phyloP scores from a whole-genome alignment of 2,113 vertebrate genomes.

The Carettochelys insculpta region DNA sequence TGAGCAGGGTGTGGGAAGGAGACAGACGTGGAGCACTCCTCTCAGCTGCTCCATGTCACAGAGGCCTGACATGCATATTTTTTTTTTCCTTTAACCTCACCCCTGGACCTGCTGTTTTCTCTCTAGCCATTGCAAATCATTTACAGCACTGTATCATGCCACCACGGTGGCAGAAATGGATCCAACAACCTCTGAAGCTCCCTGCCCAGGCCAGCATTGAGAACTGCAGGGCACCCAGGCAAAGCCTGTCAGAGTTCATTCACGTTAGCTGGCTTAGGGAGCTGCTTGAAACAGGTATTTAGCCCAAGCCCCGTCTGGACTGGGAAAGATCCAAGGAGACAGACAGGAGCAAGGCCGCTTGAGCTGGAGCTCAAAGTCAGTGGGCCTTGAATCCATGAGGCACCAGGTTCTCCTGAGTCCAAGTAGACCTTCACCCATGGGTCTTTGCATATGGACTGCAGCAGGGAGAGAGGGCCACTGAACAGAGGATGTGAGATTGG shows the following conservation, averaged over 20 bases:
- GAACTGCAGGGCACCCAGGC: background rate
- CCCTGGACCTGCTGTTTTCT: background rate
- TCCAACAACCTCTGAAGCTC: too few species aligned
- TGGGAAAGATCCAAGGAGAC: background rate
- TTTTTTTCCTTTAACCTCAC: background rate
- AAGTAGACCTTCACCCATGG: background rate
- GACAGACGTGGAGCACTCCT: background rate
- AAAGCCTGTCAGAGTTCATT: background rate
- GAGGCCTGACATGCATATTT: accelerated
- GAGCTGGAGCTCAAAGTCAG: background rate
- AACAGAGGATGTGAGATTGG: background rate
- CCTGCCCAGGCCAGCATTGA: too few species aligned
- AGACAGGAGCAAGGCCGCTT: background rate
- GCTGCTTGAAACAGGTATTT: background rate
- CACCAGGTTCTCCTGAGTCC: background rate
- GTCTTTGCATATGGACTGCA: background rate
- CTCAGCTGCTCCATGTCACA: accelerated
- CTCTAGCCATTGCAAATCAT: background rate
- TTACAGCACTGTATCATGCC: background rate
- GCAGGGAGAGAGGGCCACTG: background rate
- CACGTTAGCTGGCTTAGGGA: background rate
- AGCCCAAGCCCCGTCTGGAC: background rate
- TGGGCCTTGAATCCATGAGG: background rate
- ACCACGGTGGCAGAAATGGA: background rate
- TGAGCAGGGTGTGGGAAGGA: background rate